These are phyloP conservation scores for Lissonota sp. DNA, from an alignment of 2,888 invertebrate species.

Conservation along the genomic window DNA sequence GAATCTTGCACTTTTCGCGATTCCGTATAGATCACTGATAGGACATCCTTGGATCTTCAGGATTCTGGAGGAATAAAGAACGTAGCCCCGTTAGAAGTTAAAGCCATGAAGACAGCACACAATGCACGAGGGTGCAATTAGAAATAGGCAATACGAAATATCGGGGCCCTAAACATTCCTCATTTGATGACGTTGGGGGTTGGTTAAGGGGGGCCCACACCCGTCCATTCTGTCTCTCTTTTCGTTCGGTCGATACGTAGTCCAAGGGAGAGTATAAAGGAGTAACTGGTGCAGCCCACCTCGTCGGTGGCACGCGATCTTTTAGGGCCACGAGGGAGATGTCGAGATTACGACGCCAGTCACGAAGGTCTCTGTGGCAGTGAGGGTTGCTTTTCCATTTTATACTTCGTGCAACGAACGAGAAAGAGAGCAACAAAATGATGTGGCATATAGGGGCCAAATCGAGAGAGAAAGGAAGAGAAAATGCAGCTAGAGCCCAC, in stretches of 20 bases:
- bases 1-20: too few species aligned
- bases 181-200: slow-evolving; percentile 42
- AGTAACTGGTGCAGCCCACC: slow-evolving; percentile 77
- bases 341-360: slow-evolving; percentile 80
- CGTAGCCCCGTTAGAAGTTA: too few species aligned
- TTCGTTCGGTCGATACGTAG: slow-evolving; percentile 76
- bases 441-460: not conserved
- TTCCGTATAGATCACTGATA: too few species aligned
- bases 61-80: too few species aligned
- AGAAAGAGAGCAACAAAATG: slow-evolving; percentile 22
- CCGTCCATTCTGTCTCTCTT: slow-evolving; percentile 27
- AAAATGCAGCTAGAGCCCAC: not conserved
- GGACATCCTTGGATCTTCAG: too few species aligned
- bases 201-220: slow-evolving; percentile 22
- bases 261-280: slow-evolving; percentile 72
- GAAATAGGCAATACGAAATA: slow-evolving; percentile 55
- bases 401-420: slow-evolving; percentile 19
- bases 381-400: slow-evolving; percentile 64
- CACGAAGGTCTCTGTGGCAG: slow-evolving; percentile 75
- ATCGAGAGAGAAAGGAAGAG: slow-evolving; percentile 13
- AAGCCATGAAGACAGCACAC: too few species aligned
- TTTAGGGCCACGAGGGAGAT: slow-evolving; percentile 78
- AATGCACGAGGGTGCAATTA: not conserved
- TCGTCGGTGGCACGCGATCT: slow-evolving; percentile 78
- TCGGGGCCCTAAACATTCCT: slow-evolving; percentile 51